Evolutionary conservation across 2,888 invertebrate genomes (phyloP).

Genomic region (Drosophila longiperda): DNA sequence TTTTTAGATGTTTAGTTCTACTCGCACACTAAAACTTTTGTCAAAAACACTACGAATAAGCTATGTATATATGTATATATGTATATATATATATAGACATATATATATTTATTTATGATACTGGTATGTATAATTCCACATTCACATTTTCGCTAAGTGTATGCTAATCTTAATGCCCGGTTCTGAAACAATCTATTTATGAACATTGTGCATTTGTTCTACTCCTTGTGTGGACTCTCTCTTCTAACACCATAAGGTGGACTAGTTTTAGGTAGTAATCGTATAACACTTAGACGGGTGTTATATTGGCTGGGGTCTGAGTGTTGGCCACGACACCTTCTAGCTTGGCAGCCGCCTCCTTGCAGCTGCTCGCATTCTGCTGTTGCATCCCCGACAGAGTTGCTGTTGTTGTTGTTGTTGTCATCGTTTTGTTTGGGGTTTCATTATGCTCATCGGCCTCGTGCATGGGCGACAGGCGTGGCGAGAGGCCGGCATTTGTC

Average conservation of each 20-base stretch:
- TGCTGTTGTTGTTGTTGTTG: slow-evolving; percentile 14
- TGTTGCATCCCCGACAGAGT: slow-evolving; percentile 24
- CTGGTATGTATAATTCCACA: slow-evolving; percentile 44
- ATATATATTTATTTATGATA: slow-evolving; percentile 46
- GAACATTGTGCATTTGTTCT: slow-evolving; percentile 44
- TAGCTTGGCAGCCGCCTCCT: slow-evolving; percentile 62
- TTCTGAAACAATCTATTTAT: slow-evolving; percentile 12
- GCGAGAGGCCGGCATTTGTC: slow-evolving; percentile 66
- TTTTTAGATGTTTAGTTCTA: slow-evolving; percentile 31
- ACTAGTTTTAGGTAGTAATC: slow-evolving; percentile 16
- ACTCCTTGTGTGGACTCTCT: slow-evolving; percentile 17
- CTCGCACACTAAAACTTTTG: slow-evolving; percentile 48
- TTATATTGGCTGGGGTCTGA: slow-evolving; percentile 69
- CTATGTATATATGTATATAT: slow-evolving; percentile 35
- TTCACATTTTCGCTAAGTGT: slow-evolving; percentile 15
- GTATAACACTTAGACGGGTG: slow-evolving; percentile 67
- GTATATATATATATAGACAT: slow-evolving; percentile 36
- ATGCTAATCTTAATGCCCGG: slow-evolving; percentile 11
- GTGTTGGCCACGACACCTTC: slow-evolving; percentile 49
- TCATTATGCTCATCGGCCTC: slow-evolving; percentile 90
- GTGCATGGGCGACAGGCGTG: slow-evolving; percentile 92
- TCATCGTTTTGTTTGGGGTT: slow-evolving; percentile 36
- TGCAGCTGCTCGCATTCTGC: slow-evolving; percentile 49
- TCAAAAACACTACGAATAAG: slow-evolving; percentile 56
- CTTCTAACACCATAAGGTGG: slow-evolving; percentile 1